phyloP scores from a whole-genome alignment of 2,888 invertebrate species.

The Diarsia dahlii region DNA sequence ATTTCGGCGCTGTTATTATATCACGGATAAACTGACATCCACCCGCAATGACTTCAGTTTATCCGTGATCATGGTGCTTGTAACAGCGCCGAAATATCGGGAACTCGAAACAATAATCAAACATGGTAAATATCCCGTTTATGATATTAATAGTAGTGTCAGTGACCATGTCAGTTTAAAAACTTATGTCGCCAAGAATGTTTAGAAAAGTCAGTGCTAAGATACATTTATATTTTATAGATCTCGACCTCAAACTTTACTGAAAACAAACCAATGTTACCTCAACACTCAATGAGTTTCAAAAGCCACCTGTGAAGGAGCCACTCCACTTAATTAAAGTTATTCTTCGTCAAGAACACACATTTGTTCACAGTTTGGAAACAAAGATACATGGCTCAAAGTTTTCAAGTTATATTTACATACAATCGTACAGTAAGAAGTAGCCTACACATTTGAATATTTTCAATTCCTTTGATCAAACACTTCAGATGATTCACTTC shows the following conservation, averaged over 20 bases:
- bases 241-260: slow-evolving; percentile 7
- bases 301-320: slow-evolving; percentile 9
- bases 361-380: slow-evolving; percentile 26
- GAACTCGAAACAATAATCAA: too few species aligned
- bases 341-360: slow-evolving; percentile 13
- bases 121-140: too few species aligned
- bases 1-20: too few species aligned
- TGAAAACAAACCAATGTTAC: neutral
- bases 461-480: neutral
- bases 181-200: neutral
- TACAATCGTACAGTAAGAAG: slow-evolving; percentile 6
- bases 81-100: too few species aligned
- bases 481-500: neutral
- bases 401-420: slow-evolving; percentile 10
- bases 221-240: neutral
- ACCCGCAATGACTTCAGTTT: too few species aligned
- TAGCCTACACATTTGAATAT: neutral
- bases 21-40: too few species aligned
- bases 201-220: neutral
- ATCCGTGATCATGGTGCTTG: too few species aligned
- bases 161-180: too few species aligned
- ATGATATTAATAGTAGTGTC: too few species aligned
- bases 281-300: neutral
- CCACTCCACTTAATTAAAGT: slow-evolving; percentile 18
- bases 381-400: slow-evolving; percentile 31